Percentiles rank a stretch among this genome's conserved stretches.
Conservation (phyloP, 2,888 invertebrate species). For the Panopea generosa region DNA sequence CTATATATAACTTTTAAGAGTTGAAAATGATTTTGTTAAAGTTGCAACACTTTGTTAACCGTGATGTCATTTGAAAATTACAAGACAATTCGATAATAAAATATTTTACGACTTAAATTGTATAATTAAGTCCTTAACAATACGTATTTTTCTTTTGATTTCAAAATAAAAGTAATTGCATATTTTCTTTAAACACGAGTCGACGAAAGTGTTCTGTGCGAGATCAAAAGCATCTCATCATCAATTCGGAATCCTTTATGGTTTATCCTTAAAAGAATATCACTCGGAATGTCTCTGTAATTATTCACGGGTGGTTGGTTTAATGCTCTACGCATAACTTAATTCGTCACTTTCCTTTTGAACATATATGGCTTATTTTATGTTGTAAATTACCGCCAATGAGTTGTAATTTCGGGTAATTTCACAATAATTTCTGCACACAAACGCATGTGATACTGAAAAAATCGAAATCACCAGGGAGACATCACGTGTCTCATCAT, state of each 20-base stretch:
- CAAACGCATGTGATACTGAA: neutral
- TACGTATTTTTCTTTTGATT: too few relatives aligned
- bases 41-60: too few relatives aligned
- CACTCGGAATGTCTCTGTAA: slow-evolving; percentile 23
- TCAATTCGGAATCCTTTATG: slow-evolving; percentile 40
- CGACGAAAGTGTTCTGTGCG: slow-evolving; percentile 13
- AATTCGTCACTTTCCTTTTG: slow-evolving; percentile 46
- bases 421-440: slow-evolving; percentile 1
- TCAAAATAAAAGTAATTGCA: too few relatives aligned
- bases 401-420: slow-evolving; percentile 36
- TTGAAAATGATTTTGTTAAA: too few relatives aligned
- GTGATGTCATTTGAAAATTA: too few relatives aligned
- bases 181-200: slow-evolving; percentile 3
- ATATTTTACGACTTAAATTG: slow-evolving; percentile 8
- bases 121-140: slow-evolving; percentile 7
- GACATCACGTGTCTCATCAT: neutral
- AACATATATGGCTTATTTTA: slow-evolving; percentile 27
- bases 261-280: slow-evolving; percentile 23
- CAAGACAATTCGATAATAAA: neutral
- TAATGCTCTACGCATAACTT: slow-evolving; percentile 44
- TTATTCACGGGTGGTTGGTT: slow-evolving; percentile 46
- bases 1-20: too few relatives aligned
- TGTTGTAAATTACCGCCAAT: slow-evolving; percentile 35
- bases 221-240: slow-evolving; percentile 36
- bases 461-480: neutral